phyloP scores from a whole-genome alignment of 2,888 invertebrate species.

The Chrysolina haemoptera region DNA sequence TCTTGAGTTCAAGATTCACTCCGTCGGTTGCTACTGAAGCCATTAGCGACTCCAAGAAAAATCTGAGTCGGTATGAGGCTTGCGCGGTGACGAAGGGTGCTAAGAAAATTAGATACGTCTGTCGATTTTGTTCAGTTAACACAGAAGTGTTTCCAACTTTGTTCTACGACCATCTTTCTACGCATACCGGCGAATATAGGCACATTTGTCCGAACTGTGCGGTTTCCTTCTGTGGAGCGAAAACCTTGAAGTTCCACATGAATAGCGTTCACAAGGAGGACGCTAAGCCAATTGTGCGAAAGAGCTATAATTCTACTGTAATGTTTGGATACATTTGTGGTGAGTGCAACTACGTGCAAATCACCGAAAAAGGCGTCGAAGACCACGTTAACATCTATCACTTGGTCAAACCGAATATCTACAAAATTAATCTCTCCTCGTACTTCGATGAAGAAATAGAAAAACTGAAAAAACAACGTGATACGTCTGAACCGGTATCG shows the following conservation, averaged over 20 bases:
- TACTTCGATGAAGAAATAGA: slow-evolving; percentile 45
- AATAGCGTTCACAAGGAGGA: slow-evolving; percentile 53
- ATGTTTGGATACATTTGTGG: slow-evolving; percentile 75
- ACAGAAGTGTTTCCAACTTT: slow-evolving; percentile 57
- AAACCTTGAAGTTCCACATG: slow-evolving; percentile 60
- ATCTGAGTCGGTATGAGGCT: slow-evolving; percentile 54
- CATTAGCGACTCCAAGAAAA: slow-evolving; percentile 68
- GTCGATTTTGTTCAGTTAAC: slow-evolving; percentile 65
- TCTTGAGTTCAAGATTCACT: slow-evolving; percentile 76
- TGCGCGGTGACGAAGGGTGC: slow-evolving; percentile 29
- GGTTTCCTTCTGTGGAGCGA: slow-evolving; percentile 57
- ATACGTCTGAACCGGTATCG: neutral
- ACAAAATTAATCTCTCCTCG: slow-evolving; percentile 64
- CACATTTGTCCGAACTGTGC: slow-evolving; percentile 77
- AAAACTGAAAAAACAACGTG: slow-evolving; percentile 10
- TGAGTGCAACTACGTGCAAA: slow-evolving; percentile 82
- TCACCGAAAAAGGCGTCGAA: slow-evolving; percentile 75
- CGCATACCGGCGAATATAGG: slow-evolving; percentile 86
- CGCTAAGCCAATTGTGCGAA: slow-evolving; percentile 42
- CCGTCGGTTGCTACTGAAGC: slow-evolving; percentile 72
- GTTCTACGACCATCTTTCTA: slow-evolving; percentile 82
- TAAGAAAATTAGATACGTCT: slow-evolving; percentile 57
- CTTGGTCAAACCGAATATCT: slow-evolving; percentile 69
- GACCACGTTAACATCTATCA: slow-evolving; percentile 77
- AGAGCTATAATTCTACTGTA: slow-evolving; percentile 43